phyloP scores from a whole-genome alignment of 2,797 vertebrate genomes.

The Morus bassanus region DNA sequence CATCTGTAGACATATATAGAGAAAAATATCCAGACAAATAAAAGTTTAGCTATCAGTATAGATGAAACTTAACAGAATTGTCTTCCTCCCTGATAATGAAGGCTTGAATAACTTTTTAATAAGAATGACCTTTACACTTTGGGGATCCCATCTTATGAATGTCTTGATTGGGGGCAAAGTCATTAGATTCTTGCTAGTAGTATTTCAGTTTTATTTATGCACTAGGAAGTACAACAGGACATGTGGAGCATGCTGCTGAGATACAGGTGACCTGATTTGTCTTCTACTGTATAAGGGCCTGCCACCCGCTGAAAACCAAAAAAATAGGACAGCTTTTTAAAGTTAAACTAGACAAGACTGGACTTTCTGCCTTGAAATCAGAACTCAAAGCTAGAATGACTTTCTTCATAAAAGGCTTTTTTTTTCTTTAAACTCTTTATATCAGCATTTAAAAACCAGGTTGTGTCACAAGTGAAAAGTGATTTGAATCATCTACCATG shows the following conservation, averaged over 20 bases:
- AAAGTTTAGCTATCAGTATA: background rate
- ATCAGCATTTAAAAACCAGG: background rate
- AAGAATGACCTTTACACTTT: background rate
- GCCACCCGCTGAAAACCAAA: background rate
- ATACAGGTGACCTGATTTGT: conserved; percentile 1
- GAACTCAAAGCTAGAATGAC: background rate
- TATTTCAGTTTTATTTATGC: background rate
- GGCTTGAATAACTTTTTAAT: background rate
- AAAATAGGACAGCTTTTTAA: conserved; percentile 8
- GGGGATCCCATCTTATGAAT: background rate
- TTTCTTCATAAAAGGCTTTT: background rate
- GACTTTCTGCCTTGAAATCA: background rate
- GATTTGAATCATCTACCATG: background rate
- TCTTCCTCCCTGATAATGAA: background rate
- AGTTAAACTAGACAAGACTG: background rate
- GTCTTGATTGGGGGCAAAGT: background rate
- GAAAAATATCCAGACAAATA: background rate
- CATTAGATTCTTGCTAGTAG: background rate
- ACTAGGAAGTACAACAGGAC: background rate
- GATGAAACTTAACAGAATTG: background rate
- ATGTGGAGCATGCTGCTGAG: background rate
- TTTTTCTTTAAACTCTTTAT: background rate
- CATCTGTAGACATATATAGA: accelerated
- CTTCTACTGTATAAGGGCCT: background rate
- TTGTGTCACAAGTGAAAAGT: background rate